Base-by-base conservation (phyloP, 2,888 invertebrate genomes). In the Cylloceria caligata region DNA sequence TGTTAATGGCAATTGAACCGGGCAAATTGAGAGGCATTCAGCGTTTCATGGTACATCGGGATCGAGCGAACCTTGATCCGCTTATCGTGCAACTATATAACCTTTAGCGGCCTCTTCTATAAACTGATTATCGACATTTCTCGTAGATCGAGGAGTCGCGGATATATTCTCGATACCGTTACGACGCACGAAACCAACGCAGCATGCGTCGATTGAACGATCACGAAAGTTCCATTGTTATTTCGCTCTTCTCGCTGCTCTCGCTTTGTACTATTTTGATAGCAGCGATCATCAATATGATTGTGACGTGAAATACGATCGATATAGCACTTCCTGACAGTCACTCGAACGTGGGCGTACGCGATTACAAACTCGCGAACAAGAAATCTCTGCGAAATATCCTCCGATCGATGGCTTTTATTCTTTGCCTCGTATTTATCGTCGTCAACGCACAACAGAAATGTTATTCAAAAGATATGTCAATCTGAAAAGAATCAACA, bases 1-100 rank as follows among this genome's bases (percentile, higher is more conserved):
- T 55, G 69, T 71, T 82, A 82, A 82, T 78, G 71, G 79, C 81
- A 69, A 80, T 79, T 79, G 68, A 81, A 79, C 73, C 72, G 45
- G 30, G 74, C 42, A 71, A 80, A 78, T 81, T 72, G 73, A 47
- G 30, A 47, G 57, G 64, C 49, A 6, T 47, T 72, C 34, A 60
- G 62, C 69, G 60, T 76, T 71, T 79, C 36, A 36, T 62, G 49
- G 42, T 74, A 67, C 49, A 42, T 19, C 57, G 5, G 55, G 71
- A 42, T 65, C 57, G 27, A 65, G 24, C 55, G 36, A 67, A 57
- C 67, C 67, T 52, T 19, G 60, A 65, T 57, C 34, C 21, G 13
- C 6, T n/a, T n/a, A n/a, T n/a, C n/a, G 16, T 11, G n/a, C 13
- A 68, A 45, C 13, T 45, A 7, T 55, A 16, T 11, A 11, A 60